Evolutionary conservation across 2,888 invertebrate genomes (phyloP), one percentile per base, ranked within the genome.

Genomic region (Nymphalis c-album): DNA sequence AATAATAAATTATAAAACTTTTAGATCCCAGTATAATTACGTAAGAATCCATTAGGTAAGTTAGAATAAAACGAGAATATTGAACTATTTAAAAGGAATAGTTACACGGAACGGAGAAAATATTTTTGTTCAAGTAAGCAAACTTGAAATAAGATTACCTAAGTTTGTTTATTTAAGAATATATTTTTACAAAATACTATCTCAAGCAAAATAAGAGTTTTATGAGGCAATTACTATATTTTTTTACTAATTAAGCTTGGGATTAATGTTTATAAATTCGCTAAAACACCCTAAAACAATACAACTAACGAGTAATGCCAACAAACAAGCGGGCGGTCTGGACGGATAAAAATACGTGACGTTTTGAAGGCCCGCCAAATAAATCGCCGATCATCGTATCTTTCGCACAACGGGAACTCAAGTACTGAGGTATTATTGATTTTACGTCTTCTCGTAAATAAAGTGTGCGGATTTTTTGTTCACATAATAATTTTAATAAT

Each of bases 291-390:
- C 67, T 73, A 74, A 71, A 74, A 75, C 74, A 78, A 77, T 74
- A 70, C 67, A 68, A 68, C 73, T 72, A 72, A 77, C 69, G 70
- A 69, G 67, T 74, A 74, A 74, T 75, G 78, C 77, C 77, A 78
- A 78, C 75, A 69, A 69, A 74, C 74, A 74, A 75, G 57, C 63
- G 63, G 63, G 58, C 73, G 75, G 75, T 76, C 77, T 77, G 69
- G 66, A 75, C 78, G 71, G 74, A 84, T 85, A 87, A 83, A 87
- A 86, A 86, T 85, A 85, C 77, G 75, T 82, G 82, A 82, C 80
- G 84, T 85, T 55, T 90, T 89, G 88, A 87, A 82, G 77, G 80
- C 75, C 71, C 76, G 91, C 90, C 91, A 91, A 89, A 81, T 80
- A 79, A 74, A 84, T 83, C 76, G 74, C 58, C 71, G 73, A 75